phyloP scores from a whole-genome alignment of 2,888 invertebrate genomes.

The Caenorhabditis sp. region DNA sequence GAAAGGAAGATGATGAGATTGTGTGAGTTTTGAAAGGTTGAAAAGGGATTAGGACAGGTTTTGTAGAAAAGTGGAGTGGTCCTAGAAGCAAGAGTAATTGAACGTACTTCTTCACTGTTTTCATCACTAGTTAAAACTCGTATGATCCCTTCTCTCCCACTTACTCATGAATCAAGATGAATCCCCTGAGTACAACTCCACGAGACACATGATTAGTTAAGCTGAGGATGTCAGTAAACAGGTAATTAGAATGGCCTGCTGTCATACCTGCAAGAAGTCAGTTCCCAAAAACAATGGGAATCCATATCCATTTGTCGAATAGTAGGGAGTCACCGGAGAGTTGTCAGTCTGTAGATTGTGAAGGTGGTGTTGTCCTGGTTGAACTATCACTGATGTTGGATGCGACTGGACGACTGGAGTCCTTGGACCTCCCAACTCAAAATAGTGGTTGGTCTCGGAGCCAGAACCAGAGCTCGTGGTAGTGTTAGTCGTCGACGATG shows the following conservation, averaged over 20 bases:
- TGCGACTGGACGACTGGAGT: conserved; percentile 20
- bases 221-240: not conserved
- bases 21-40: not conserved
- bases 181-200: not conserved
- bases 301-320: conserved; percentile 41
- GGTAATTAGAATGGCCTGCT: conserved; percentile 1
- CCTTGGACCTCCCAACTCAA: conserved; percentile 20
- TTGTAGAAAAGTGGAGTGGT: no score
- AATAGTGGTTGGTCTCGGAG: conserved; percentile 31
- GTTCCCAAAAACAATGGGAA: conserved; percentile 48
- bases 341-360: conserved; percentile 18
- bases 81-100: no score
- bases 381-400: conserved; percentile 52
- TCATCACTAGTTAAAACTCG: no score
- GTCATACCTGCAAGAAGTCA: conserved; percentile 51
- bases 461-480: conserved; percentile 36
- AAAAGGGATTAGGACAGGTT: not conserved
- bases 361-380: conserved; percentile 30
- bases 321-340: conserved; percentile 44
- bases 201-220: not conserved
- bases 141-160: no score
- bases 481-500: conserved; percentile 40
- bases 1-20: no score
- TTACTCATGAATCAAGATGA: not conserved
- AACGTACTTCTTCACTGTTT: no score